phyloP scores from a whole-genome alignment of 2,797 vertebrate species.

The Champsocephalus gunnari region DNA sequence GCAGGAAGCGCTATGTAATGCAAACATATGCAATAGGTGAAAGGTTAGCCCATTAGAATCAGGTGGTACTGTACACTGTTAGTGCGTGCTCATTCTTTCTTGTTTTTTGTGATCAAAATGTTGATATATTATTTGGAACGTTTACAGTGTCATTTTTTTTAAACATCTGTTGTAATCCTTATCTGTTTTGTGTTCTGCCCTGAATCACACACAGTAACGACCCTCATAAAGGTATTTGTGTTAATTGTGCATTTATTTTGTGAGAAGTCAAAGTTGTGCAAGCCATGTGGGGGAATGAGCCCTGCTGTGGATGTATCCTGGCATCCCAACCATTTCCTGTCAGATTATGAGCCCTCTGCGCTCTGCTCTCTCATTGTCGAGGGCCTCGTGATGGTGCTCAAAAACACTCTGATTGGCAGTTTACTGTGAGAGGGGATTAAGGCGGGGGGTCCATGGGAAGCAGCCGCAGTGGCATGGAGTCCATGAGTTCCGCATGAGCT shows the following conservation, averaged over 20 bases:
- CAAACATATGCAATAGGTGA: slow-evolving; percentile 49
- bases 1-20: slow-evolving; percentile 25
- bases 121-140: slow-evolving; percentile 25
- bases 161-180: slow-evolving; percentile 60
- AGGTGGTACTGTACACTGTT: slow-evolving; percentile 34
- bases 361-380: slow-evolving; percentile 89
- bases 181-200: slow-evolving; percentile 51
- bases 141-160: slow-evolving; percentile 52
- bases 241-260: slow-evolving; percentile 77
- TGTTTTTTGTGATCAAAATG: slow-evolving; percentile 28
- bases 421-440: slow-evolving; percentile 84
- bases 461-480: slow-evolving; percentile 32
- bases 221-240: slow-evolving; percentile 79
- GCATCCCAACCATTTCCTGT: slow-evolving; percentile 99
- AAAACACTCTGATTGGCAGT: slow-evolving; percentile 90
- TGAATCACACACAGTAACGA: slow-evolving; percentile 69
- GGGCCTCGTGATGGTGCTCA: slow-evolving; percentile 90
- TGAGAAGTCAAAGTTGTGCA: slow-evolving; percentile 84
- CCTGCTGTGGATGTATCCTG: slow-evolving; percentile 94
- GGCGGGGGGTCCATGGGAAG: slow-evolving; percentile 74
- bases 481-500: slow-evolving; percentile 46
- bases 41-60: slow-evolving; percentile 50
- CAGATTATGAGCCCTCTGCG: slow-evolving; percentile 90
- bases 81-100: slow-evolving; percentile 8
- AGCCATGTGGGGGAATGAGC: slow-evolving; percentile 89